Conservation (phyloP, 2,888 invertebrate genomes). For the Leptarthrus brevirostris region DNA sequence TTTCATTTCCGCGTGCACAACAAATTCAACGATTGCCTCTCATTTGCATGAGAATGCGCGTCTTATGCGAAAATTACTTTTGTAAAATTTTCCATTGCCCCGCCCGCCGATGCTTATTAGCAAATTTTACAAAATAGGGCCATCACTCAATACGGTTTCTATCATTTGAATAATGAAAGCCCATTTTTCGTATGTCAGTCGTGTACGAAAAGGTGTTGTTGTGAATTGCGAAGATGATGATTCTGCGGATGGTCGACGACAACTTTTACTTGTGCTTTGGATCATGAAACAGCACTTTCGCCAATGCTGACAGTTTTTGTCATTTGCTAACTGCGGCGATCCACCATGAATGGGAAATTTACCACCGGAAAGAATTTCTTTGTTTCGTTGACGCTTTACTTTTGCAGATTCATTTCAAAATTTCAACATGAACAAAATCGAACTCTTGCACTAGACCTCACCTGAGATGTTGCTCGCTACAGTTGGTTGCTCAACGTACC, state of each 20-base stretch:
- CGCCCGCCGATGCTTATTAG: no score
- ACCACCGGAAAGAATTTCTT: slow-evolving; percentile 9
- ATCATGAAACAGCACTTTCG: slow-evolving; percentile 1
- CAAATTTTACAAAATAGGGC: no score
- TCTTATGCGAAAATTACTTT: neutral
- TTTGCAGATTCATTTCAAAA: neutral
- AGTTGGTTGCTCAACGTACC: neutral
- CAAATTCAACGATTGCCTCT: neutral
- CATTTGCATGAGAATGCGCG: neutral
- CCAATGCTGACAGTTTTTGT: neutral
- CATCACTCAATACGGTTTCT: no score
- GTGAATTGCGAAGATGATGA: no score
- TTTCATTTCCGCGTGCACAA: slow-evolving; percentile 2
- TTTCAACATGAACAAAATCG: neutral
- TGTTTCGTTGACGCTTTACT: neutral
- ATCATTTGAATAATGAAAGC: no score
- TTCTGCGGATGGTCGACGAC: neutral
- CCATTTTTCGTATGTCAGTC: no score
- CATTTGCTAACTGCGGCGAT: no score
- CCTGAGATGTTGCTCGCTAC: neutral
- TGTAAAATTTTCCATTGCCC: no score
- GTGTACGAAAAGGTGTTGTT: no score
- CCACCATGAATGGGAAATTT: neutral
- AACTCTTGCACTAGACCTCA: neutral
- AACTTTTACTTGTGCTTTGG: slow-evolving; percentile 1